phyloP scores from a whole-genome alignment of 2,888 invertebrate species.

The Halictus ligatus region DNA sequence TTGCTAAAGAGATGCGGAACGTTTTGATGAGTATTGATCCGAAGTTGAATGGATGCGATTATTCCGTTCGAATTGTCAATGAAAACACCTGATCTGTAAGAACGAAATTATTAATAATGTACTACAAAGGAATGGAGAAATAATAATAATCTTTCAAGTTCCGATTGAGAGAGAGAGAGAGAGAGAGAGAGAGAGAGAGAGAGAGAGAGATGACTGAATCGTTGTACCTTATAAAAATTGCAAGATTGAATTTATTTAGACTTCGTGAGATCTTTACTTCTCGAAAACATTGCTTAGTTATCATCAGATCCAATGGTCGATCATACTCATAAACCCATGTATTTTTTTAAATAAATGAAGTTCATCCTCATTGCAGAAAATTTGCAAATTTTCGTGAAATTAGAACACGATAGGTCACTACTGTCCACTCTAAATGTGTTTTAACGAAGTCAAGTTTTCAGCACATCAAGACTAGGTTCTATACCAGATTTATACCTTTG shows the following conservation, averaged over 20 bases:
- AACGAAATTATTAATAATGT: slow-evolving; percentile 4
- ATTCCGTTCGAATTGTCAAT: slow-evolving; percentile 1
- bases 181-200: too few species aligned
- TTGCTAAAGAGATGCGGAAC: not conserved
- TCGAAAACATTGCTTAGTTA: not conserved
- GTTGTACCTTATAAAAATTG: not conserved
- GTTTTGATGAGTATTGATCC: slow-evolving; percentile 6
- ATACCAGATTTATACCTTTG: not conserved
- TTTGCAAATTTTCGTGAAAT: not conserved
- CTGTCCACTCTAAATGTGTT: not conserved
- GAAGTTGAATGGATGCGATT: slow-evolving; percentile 3
- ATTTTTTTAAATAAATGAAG: not conserved
- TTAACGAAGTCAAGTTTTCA: not conserved
- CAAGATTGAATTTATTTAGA: too few species aligned
- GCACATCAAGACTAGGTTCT: not conserved
- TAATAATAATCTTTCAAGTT: not conserved
- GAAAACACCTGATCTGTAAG: not conserved
- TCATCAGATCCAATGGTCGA: not conserved
- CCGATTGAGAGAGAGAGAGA: too few species aligned
- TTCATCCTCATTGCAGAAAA: not conserved
- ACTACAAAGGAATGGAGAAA: not conserved
- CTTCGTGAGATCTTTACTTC: not conserved
- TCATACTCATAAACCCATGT: not conserved
- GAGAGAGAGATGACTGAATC: not conserved
- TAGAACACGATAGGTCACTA: too few species aligned